These are phyloP conservation scores for Calephelis virginiensis DNA, from an alignment of 1,140 invertebrate genomes.

Conservation along the genomic window DNA sequence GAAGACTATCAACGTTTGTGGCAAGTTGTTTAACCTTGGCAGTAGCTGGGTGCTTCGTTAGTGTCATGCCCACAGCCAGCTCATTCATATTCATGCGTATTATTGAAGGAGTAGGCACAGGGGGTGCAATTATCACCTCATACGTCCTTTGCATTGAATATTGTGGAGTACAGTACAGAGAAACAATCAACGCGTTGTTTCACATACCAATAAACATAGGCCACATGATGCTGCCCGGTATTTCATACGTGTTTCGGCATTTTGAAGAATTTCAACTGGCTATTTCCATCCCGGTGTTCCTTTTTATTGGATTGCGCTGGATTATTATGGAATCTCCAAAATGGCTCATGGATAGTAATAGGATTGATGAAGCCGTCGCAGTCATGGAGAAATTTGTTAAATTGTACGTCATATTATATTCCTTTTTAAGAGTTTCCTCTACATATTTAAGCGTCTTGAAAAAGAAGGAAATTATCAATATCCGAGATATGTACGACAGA, in stretches of 20 bases:
- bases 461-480: not conserved
- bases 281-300: slow-evolving; percentile 48
- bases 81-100: slow-evolving; percentile 44
- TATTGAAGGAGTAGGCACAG: slow-evolving; percentile 51
- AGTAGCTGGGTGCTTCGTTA: slow-evolving; percentile 43
- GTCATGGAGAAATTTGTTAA: slow-evolving; percentile 52
- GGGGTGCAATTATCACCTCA: slow-evolving; percentile 48
- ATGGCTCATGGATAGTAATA: slow-evolving; percentile 54
- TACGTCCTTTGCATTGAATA: slow-evolving; percentile 54
- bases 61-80: slow-evolving; percentile 39
- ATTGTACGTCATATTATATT: slow-evolving; percentile 43
- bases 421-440: not conserved
- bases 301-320: slow-evolving; percentile 41
- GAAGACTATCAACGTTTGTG: slow-evolving; percentile 41
- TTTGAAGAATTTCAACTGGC: slow-evolving; percentile 51
- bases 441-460: not conserved
- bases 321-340: slow-evolving; percentile 57
- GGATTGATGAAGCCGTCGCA: slow-evolving; percentile 37
- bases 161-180: slow-evolving; percentile 42
- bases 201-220: slow-evolving; percentile 53
- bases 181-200: slow-evolving; percentile 48
- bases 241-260: slow-evolving; percentile 53
- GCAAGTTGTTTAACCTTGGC: slow-evolving; percentile 37
- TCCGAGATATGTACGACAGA: too few relatives aligned
- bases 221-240: slow-evolving; percentile 48